Conservation (phyloP, 1,140 invertebrate genomes). For the Gerris buenoi region DNA sequence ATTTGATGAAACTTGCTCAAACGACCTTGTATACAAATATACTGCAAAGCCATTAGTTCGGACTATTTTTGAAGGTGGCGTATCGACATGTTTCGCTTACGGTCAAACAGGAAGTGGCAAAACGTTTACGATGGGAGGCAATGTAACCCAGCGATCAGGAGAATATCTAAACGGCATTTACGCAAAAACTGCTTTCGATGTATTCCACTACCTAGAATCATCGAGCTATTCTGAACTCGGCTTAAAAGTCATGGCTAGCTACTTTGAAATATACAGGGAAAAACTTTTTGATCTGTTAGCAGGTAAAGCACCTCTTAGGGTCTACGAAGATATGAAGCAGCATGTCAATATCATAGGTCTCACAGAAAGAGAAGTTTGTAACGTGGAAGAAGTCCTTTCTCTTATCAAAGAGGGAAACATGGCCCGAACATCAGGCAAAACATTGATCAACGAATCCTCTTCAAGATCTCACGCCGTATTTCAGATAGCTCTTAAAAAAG, state of each 20-base stretch:
- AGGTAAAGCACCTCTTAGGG: constrained; percentile 81
- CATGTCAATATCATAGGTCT: constrained; percentile 83
- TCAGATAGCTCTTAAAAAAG: constrained; percentile 54
- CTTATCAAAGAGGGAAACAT: constrained; percentile 69
- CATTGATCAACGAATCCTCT: constrained; percentile 83
- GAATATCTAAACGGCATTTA: constrained; percentile 76
- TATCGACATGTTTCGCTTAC: constrained; percentile 96
- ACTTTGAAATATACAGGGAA: constrained; percentile 94
- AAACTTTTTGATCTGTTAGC: constrained; percentile 93
- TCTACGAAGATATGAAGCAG: constrained; percentile 81
- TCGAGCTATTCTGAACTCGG: constrained; percentile 64
- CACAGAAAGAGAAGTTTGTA: constrained; percentile 66
- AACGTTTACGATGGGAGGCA: constrained; percentile 79
- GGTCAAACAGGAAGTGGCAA: constrained; percentile 88
- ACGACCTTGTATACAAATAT: constrained; percentile 91
- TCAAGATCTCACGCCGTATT: constrained; percentile 87
- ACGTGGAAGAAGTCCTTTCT: constrained; percentile 74
- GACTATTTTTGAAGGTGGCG: constrained; percentile 88
- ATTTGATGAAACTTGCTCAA: constrained; percentile 89
- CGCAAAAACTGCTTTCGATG: constrained; percentile 77
- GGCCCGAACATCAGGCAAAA: constrained; percentile 74
- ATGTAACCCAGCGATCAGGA: constrained; percentile 66
- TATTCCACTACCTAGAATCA: constrained; percentile 62
- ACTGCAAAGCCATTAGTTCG: constrained; percentile 85
- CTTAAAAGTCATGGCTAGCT: constrained; percentile 70